phyloP scores from a whole-genome alignment of 2,113 vertebrate genomes.

The Labeo rohita region DNA sequence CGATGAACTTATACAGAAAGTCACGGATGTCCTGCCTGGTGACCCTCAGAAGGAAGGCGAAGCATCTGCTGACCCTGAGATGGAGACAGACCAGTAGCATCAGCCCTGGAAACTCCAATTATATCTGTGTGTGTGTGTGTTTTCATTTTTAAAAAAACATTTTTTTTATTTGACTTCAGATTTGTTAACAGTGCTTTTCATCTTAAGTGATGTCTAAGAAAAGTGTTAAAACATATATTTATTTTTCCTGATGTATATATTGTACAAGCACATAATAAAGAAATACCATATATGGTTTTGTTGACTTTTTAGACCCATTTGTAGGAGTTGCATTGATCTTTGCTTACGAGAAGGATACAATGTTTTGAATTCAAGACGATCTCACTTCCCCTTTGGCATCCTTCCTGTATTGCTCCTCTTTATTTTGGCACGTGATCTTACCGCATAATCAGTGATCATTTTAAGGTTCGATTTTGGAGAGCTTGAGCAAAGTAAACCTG shows the following conservation, averaged over 20 bases:
- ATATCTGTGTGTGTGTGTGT: neutral
- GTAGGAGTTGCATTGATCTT: neutral
- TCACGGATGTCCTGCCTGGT: conserved; percentile 72
- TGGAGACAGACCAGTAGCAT: conserved; percentile 59
- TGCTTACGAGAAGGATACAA: neutral
- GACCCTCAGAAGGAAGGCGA: conserved; percentile 73
- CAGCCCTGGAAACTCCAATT: neutral
- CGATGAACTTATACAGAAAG: conserved; percentile 78
- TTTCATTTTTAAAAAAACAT: neutral
- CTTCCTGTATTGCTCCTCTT: neutral
- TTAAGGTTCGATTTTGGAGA: neutral
- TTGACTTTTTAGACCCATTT: neutral
- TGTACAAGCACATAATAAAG: neutral
- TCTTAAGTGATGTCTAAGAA: neutral
- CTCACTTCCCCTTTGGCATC: neutral
- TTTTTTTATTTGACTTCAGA: neutral
- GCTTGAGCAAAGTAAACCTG: neutral
- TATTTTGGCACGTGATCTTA: neutral
- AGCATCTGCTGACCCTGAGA: conserved; percentile 62
- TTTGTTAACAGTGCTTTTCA: neutral
- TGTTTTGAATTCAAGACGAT: neutral
- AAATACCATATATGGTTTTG: neutral
- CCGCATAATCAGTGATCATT: neutral
- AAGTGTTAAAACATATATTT: neutral
- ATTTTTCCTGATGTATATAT: neutral